Evolutionary conservation across 2,888 invertebrate species (phyloP).

Genomic region (Gasteruption jaculator): DNA sequence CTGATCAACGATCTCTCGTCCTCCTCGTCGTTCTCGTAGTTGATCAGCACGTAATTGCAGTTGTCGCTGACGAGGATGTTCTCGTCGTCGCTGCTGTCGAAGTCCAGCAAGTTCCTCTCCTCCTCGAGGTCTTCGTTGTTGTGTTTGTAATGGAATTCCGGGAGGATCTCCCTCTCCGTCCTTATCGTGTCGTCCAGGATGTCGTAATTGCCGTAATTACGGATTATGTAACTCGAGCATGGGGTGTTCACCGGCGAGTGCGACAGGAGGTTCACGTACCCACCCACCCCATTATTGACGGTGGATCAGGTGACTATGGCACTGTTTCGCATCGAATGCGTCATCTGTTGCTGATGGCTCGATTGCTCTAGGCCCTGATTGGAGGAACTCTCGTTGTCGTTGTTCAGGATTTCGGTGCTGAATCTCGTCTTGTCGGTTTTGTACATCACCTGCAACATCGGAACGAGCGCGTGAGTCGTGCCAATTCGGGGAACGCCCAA

Average conservation of each 20-base stretch:
- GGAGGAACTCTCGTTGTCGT: conserved; percentile 16
- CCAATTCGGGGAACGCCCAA: too few species aligned
- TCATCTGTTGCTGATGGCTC: conserved; percentile 13
- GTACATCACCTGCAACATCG: conserved; percentile 29
- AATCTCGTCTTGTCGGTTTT: conserved; percentile 25
- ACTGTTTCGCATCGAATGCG: too few species aligned
- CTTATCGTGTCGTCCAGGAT: conserved; percentile 33
- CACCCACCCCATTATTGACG: conserved; percentile 28
- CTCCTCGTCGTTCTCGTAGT: conserved; percentile 21
- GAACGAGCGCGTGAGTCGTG: too few species aligned
- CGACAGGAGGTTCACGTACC: conserved; percentile 35
- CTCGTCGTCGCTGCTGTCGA: conserved; percentile 24
- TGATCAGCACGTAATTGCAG: conserved; percentile 29
- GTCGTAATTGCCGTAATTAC: conserved; percentile 25
- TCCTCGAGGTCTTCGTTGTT: conserved; percentile 13
- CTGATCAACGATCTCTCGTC: too few species aligned
- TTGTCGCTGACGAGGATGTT: conserved; percentile 24
- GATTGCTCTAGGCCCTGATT: conserved; percentile 11
- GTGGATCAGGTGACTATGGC: conserved; percentile 40
- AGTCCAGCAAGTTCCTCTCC: conserved; percentile 22
- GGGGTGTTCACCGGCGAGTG: conserved; percentile 39
- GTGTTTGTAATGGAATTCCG: too few species aligned
- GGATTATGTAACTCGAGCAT: conserved; percentile 33
- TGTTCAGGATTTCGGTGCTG: conserved; percentile 31
- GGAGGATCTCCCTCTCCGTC: too few species aligned